Evolutionary conservation across 2,888 invertebrate species (phyloP).

Genomic region (Tachina fera): DNA sequence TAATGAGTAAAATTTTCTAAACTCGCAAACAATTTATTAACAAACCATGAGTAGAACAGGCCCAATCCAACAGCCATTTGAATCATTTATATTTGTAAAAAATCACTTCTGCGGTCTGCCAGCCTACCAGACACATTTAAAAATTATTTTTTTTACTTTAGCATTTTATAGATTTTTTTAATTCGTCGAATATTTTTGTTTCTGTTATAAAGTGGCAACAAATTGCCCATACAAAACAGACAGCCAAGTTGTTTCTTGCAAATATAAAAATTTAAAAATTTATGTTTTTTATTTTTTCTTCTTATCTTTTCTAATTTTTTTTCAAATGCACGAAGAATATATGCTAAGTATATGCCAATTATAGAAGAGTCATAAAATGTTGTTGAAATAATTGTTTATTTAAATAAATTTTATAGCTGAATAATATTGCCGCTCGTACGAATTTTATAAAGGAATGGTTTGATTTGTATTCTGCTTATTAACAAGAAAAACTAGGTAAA

Average conservation of each 20-base stretch:
- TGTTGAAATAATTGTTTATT: slow-evolving; percentile 53
- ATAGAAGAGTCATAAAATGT: slow-evolving; percentile 50
- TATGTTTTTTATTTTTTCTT: not conserved
- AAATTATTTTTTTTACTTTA: not conserved
- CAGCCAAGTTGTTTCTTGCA: slow-evolving; percentile 12
- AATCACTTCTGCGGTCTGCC: not conserved
- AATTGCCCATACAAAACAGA: not conserved
- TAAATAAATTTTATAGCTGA: slow-evolving; percentile 41
- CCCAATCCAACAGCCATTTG: not conserved
- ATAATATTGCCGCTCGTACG: slow-evolving; percentile 19
- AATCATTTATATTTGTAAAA: not conserved
- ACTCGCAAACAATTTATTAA: not conserved
- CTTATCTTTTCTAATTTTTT: not conserved
- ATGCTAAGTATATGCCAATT: slow-evolving; percentile 34
- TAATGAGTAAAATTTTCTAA: slow-evolving; percentile 11
- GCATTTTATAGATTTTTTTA: slow-evolving; percentile 15
- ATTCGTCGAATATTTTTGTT: not conserved
- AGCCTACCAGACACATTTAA: not conserved
- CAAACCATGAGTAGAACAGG: not conserved
- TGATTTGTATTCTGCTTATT: not conserved
- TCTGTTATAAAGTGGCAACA: slow-evolving; percentile 5
- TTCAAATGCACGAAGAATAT: not conserved
- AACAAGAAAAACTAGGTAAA: slow-evolving; percentile 7
- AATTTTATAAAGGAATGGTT: not conserved
- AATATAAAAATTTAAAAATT: slow-evolving; percentile 23